These are phyloP conservation scores for Kudoa iwatai DNA, from an alignment of 30 jellyfish, hydroid and myxozoan species.

Conservation along the genomic window DNA sequence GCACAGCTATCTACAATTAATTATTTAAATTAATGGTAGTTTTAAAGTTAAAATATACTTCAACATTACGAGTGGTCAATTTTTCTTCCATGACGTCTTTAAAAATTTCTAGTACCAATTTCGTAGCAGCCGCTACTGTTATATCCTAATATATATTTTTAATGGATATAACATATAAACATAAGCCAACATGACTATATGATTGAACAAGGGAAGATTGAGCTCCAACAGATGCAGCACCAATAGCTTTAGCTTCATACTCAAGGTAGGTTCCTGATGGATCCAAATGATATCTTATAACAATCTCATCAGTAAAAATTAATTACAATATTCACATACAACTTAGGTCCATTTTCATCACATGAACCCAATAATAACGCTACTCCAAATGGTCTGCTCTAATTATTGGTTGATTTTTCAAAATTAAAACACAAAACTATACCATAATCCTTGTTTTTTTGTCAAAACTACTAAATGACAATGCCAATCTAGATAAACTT, in stretches of 20 bases:
- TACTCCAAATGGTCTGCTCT: conserved; percentile 99
- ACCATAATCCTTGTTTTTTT: not conserved
- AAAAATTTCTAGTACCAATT: conserved; percentile 24
- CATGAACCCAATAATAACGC: conserved; percentile 75
- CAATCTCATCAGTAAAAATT: too few relatives aligned
- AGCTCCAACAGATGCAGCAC: too few relatives aligned
- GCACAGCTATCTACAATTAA: too few relatives aligned
- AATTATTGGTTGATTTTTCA: too few relatives aligned
- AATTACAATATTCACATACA: too few relatives aligned
- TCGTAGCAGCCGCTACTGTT: too few relatives aligned
- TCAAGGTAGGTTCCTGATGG: conserved; percentile 90
- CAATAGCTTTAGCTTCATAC: conserved; percentile 95
- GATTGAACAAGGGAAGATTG: too few relatives aligned
- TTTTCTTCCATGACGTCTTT: conserved; percentile 96
- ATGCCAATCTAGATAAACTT: conserved; percentile 45
- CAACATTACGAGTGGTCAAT: conserved; percentile 45
- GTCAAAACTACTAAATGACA: conserved; percentile 57
- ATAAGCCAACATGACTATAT: too few relatives aligned
- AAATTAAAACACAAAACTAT: not conserved
- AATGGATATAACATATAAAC: too few relatives aligned
- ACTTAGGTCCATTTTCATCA: conserved; percentile 84
- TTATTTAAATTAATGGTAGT: too few relatives aligned
- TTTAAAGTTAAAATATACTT: too few relatives aligned
- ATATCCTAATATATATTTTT: too few relatives aligned
- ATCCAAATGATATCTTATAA: conserved; percentile 77